Evolutionary conservation across 2,888 invertebrate genomes (phyloP).

Genomic region (Cheilosia vernalis): DNA sequence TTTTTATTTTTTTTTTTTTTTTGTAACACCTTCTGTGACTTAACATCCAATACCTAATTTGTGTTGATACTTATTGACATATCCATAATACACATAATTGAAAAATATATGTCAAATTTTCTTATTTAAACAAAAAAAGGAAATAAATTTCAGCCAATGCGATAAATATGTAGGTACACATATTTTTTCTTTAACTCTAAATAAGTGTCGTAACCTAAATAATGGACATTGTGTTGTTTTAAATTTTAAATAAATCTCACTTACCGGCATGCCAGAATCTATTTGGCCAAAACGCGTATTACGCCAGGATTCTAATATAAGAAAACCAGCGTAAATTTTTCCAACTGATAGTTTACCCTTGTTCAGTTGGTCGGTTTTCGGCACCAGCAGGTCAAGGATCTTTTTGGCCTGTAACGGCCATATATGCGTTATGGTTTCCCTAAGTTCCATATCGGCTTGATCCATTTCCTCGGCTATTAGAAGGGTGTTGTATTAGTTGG

Average conservation of each 20-base stretch:
- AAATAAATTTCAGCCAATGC: slow-evolving; percentile 32
- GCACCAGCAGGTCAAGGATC: slow-evolving; percentile 97
- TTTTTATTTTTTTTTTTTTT: too few relatives aligned
- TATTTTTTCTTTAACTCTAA: not conserved
- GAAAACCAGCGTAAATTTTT: slow-evolving; percentile 98
- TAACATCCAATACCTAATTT: slow-evolving; percentile 38
- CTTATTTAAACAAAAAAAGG: slow-evolving; percentile 20
- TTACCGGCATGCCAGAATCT: slow-evolving; percentile 93
- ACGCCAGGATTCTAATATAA: slow-evolving; percentile 98
- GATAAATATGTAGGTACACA: not conserved
- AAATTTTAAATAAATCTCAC: slow-evolving; percentile 80
- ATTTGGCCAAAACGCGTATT: slow-evolving; percentile 94
- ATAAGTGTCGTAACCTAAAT: slow-evolving; percentile 45
- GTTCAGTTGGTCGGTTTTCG: slow-evolving; percentile 93
- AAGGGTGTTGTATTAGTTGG: not conserved
- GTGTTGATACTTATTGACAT: slow-evolving; percentile 52
- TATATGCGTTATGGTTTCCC: slow-evolving; percentile 96
- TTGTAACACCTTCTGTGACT: slow-evolving; percentile 8
- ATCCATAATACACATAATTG: slow-evolving; percentile 22
- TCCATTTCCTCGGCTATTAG: slow-evolving; percentile 98
- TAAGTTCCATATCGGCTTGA: slow-evolving; percentile 97
- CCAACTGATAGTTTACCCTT: slow-evolving; percentile 97
- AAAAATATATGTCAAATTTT: not conserved
- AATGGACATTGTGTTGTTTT: slow-evolving; percentile 5
- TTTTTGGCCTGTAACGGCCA: slow-evolving; percentile 99